These are phyloP conservation scores for Orchesella flavescens DNA, from an alignment of 2,888 invertebrate species.

Conservation along the genomic window DNA sequence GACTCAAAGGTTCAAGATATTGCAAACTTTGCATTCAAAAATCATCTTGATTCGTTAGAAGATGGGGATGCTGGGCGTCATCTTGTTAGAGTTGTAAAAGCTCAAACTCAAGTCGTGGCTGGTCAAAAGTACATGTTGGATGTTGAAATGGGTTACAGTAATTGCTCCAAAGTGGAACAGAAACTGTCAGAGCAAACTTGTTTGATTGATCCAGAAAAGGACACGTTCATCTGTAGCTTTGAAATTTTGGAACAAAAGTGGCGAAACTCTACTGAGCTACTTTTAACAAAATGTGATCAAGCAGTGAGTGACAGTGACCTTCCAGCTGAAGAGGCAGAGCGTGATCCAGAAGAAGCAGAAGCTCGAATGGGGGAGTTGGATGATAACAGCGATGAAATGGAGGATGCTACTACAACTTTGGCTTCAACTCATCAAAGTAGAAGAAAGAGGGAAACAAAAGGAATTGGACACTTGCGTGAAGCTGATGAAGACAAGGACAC, in stretches of 20 bases:
- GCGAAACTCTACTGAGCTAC: conserved; percentile 79
- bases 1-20: conserved; percentile 70
- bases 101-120: conserved; percentile 75
- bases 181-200: conserved; percentile 73
- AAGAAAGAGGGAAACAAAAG: conserved; percentile 41
- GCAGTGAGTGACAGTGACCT: conserved; percentile 72
- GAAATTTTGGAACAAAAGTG: conserved; percentile 81
- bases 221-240: conserved; percentile 78
- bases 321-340: conserved; percentile 74
- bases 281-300: conserved; percentile 82
- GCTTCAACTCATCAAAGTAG: neutral
- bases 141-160: conserved; percentile 78
- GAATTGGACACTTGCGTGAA: conserved; percentile 69
- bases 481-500: conserved; percentile 72
- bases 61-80: conserved; percentile 61
- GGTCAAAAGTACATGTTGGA: conserved; percentile 79
- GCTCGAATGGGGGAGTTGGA: conserved; percentile 73
- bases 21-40: conserved; percentile 70
- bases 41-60: conserved; percentile 47
- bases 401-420: conserved; percentile 21
- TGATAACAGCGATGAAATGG: conserved; percentile 67
- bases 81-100: conserved; percentile 71
- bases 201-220: conserved; percentile 71
- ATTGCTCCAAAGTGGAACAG: conserved; percentile 75
- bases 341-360: conserved; percentile 73